phyloP scores from a whole-genome alignment of 2,888 invertebrate species.

The Willowsia nigromaculata region DNA sequence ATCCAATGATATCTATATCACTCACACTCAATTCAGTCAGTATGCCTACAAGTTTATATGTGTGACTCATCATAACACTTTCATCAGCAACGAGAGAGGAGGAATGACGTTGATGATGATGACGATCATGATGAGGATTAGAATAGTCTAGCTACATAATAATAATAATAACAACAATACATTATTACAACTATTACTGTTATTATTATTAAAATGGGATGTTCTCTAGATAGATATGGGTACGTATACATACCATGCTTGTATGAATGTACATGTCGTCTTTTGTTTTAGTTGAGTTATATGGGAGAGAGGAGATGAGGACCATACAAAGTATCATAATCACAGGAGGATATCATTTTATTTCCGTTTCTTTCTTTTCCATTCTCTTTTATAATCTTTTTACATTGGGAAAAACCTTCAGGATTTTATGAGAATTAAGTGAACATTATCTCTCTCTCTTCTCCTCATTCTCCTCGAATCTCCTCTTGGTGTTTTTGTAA shows the following conservation, averaged over 20 bases:
- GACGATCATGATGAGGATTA: constrained; percentile 19
- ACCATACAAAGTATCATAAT: constrained; percentile 19
- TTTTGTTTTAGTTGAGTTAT: constrained; percentile 23
- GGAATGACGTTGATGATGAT: constrained; percentile 17
- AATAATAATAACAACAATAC: constrained; percentile 15
- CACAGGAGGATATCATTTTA: constrained; percentile 46
- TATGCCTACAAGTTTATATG: background rate
- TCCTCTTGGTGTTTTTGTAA: background rate
- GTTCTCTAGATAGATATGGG: background rate
- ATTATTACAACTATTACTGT: constrained; percentile 5
- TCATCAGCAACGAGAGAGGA: constrained; percentile 5
- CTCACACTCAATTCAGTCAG: too few relatives aligned
- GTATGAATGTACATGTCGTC: background rate
- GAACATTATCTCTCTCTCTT: constrained; percentile 59
- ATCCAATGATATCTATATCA: background rate
- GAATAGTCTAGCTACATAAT: background rate
- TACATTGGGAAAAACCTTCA: constrained; percentile 51
- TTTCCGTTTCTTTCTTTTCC: constrained; percentile 45
- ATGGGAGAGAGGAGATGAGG: background rate
- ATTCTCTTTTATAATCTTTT: constrained; percentile 45
- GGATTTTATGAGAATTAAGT: constrained; percentile 72
- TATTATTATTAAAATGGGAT: constrained; percentile 41
- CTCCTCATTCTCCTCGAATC: background rate
- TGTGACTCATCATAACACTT: constrained; percentile 26
- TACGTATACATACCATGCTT: background rate